A percentile compares a stretch with the other conserved stretches of the same genome.
These are phyloP conservation scores for Phrynocephalus versicolor DNA, from an alignment of 2,113 vertebrate genomes.

Conservation along the genomic window DNA sequence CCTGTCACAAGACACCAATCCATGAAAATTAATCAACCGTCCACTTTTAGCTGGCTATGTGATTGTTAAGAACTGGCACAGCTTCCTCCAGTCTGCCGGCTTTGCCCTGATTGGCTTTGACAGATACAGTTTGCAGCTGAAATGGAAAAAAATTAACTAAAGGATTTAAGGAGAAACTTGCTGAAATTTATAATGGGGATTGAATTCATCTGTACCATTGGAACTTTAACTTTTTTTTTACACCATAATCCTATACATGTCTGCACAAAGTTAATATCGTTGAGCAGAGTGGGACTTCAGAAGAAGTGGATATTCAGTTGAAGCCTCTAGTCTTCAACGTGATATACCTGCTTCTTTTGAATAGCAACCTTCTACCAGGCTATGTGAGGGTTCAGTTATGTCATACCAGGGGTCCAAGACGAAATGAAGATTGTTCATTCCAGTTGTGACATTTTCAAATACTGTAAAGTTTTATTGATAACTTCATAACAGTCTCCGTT, in stretches of 20 bases:
- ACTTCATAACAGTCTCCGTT: no score
- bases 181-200: not conserved
- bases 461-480: no score
- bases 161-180: constrained; percentile 19
- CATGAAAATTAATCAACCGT: constrained; percentile 54
- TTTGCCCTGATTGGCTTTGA: constrained; percentile 52
- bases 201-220: constrained; percentile 12
- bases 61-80: constrained; percentile 24
- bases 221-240: constrained; percentile 3
- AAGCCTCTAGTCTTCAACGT: not conserved
- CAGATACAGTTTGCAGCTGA: constrained; percentile 44
- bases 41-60: constrained; percentile 20
- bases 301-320: not conserved
- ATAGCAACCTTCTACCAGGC: no score
- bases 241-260: not conserved
- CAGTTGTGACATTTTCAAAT: no score
- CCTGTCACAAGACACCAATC: constrained; percentile 48
- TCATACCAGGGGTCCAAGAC: no score
- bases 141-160: constrained; percentile 54
- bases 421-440: no score
- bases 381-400: no score
- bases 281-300: not conserved
- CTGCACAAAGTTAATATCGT: not conserved
- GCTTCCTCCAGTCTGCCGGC: constrained; percentile 19
- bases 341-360: fast-evolving